Percentiles rank a stretch among this genome's conserved stretches.
These are phyloP conservation scores for Siderastrea radians DNA, from an alignment of 92 coral and sea anemone genomes.

Conservation along the genomic window DNA sequence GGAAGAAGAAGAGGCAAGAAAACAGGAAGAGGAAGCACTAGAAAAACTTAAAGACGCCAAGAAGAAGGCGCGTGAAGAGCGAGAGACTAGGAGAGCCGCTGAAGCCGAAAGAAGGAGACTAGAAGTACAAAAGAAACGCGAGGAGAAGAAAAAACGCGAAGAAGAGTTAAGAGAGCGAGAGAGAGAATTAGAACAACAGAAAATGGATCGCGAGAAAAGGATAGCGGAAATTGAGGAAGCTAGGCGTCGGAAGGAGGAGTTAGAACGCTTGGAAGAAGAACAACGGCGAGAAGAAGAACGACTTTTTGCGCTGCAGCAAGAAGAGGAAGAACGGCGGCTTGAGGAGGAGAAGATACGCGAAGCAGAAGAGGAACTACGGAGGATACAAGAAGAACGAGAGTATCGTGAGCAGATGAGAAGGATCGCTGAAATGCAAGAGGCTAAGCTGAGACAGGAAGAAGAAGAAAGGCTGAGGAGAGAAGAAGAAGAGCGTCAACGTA, in stretches of 20 bases:
- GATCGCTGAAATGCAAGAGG: conserved; percentile 97
- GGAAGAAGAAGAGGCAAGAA: conserved; percentile 88
- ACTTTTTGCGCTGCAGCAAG: conserved; percentile 73
- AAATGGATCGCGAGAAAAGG: conserved; percentile 86
- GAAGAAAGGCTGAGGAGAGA: conserved; percentile 80
- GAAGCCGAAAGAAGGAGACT: conserved; percentile 94
- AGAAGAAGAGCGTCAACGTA: conserved; percentile 84
- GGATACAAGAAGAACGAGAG: conserved; percentile 93
- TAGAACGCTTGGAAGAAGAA: conserved; percentile 89
- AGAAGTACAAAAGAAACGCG: conserved; percentile 94
- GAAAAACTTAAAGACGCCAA: conserved; percentile 85
- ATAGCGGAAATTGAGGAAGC: conserved; percentile 86
- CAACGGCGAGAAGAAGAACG: conserved; percentile 88
- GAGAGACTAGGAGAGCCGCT: conserved; percentile 89
- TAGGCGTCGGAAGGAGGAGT: conserved; percentile 82
- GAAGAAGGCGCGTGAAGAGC: conserved; percentile 94
- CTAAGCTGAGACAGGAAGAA: conserved; percentile 84
- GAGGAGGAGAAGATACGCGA: conserved; percentile 94
- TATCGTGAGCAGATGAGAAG: conserved; percentile 93
- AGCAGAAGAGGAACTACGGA: conserved; percentile 91
- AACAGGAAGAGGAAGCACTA: conserved; percentile 87
- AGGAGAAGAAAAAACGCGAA: conserved; percentile 92
- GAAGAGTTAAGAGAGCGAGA: conserved; percentile 93
- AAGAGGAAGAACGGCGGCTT: conserved; percentile 86
- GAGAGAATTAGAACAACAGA: conserved; percentile 82